These are phyloP conservation scores for Eira barbara DNA, from an alignment of 2,113 vertebrate species.

Conservation along the genomic window DNA sequence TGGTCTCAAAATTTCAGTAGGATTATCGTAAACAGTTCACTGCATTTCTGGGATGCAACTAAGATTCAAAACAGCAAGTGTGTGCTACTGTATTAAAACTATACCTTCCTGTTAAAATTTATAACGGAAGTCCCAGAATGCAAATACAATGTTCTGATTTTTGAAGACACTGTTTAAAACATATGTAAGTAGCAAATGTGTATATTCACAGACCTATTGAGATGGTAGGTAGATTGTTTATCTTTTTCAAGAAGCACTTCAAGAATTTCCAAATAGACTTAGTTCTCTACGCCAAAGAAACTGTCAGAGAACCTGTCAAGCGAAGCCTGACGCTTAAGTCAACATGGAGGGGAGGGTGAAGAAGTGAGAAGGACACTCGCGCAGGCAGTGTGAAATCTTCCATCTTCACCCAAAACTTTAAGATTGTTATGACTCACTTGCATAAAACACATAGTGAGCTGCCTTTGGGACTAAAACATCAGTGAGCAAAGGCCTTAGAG, in stretches of 20 bases:
- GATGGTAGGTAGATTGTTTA: not conserved
- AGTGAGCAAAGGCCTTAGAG: not conserved
- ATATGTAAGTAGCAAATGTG: not conserved
- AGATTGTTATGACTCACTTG: not conserved
- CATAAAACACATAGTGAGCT: not conserved
- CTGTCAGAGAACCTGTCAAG: not conserved
- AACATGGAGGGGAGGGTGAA: accelerated
- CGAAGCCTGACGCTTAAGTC: not conserved
- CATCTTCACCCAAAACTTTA: not conserved
- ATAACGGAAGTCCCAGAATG: not conserved
- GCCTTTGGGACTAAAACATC: not conserved
- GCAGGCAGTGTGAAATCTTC: not conserved
- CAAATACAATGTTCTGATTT: not conserved
- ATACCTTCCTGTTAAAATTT: not conserved
- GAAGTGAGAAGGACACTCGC: accelerated
- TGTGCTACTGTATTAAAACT: not conserved
- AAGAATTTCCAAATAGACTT: not conserved
- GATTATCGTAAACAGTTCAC: not conserved
- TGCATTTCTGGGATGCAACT: not conserved
- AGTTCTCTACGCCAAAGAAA: not conserved
- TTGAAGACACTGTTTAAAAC: not conserved
- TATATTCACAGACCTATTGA: not conserved
- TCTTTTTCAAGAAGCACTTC: not conserved
- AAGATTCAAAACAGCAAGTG: not conserved
- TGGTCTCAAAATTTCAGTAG: not conserved